phyloP scores from a whole-genome alignment of 2,113 vertebrate genomes.

The Rhinolophus ferrumequinum region DNA sequence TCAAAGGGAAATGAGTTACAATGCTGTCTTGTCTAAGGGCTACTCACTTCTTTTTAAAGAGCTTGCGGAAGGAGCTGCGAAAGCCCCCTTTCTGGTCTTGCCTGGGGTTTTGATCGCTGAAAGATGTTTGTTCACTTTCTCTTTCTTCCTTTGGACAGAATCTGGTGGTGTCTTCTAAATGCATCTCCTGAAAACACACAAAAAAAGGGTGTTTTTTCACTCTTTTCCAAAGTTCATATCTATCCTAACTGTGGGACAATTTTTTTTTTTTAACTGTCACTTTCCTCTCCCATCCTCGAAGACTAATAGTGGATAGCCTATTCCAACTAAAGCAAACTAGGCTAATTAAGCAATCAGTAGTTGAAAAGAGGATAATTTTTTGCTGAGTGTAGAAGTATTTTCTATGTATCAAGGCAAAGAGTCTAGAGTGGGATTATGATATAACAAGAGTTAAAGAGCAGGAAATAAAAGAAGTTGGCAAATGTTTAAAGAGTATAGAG shows the following conservation, averaged over 20 bases:
- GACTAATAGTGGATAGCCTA: background rate
- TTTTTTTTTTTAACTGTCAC: background rate
- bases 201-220: constrained; percentile 68
- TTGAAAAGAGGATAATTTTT: background rate
- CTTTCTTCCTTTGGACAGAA: constrained; percentile 91
- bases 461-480: background rate
- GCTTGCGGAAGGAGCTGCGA: constrained; percentile 98
- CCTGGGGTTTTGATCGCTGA: constrained; percentile 95
- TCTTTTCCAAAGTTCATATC: constrained; percentile 71
- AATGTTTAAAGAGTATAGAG: background rate
- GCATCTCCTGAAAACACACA: constrained; percentile 88
- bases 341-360: background rate
- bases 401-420: background rate
- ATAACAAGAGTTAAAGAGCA: background rate
- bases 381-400: background rate
- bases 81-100: constrained; percentile 97
- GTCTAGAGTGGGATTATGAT: background rate
- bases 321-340: background rate
- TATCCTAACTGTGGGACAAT: constrained; percentile 61
- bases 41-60: constrained; percentile 99
- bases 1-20: constrained; percentile 72
- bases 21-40: constrained; percentile 78
- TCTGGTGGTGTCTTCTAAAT: constrained; percentile 90
- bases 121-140: constrained; percentile 91
- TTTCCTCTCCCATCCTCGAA: constrained; percentile 15